Conservation (phyloP, 2,113 vertebrate species). For the Propithecus coquereli region DNA sequence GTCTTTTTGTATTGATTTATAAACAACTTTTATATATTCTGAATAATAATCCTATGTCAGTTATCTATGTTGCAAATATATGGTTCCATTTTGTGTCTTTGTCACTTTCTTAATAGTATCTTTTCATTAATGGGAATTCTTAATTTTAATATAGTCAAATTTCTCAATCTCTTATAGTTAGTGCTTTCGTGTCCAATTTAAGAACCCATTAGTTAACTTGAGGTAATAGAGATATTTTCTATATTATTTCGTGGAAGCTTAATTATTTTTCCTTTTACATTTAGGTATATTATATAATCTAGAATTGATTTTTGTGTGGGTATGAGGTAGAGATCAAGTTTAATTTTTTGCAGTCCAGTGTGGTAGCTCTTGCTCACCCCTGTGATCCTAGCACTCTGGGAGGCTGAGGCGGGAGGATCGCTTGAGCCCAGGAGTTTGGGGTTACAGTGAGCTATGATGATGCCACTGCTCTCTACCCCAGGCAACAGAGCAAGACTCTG, state of each 20-base stretch:
- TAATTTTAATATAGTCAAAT: not conserved
- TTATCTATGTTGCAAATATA: not conserved
- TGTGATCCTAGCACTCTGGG: too few species aligned
- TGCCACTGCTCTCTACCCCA: too few species aligned
- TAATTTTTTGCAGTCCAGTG: not conserved
- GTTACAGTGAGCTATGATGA: too few species aligned
- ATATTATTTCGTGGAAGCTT: not conserved
- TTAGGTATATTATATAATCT: not conserved
- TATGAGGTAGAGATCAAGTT: not conserved
- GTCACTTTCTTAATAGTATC: not conserved
- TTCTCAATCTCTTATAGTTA: not conserved
- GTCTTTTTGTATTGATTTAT: not conserved
- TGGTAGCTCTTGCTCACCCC: too few species aligned
- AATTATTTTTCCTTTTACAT: not conserved
- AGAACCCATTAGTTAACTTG: not conserved
- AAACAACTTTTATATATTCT: not conserved
- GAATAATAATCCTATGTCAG: not conserved
- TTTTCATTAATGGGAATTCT: not conserved
- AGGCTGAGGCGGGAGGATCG: too few species aligned
- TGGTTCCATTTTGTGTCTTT: not conserved
- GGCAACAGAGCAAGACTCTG: too few species aligned
- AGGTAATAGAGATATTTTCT: not conserved
- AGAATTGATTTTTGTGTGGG: not conserved
- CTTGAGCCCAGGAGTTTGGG: too few species aligned
- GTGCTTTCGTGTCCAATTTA: not conserved